Evolutionary conservation across 1,140 invertebrate genomes (phyloP), one percentile per base, ranked within the genome.

Genomic region (Pseudoatta argentina): DNA sequence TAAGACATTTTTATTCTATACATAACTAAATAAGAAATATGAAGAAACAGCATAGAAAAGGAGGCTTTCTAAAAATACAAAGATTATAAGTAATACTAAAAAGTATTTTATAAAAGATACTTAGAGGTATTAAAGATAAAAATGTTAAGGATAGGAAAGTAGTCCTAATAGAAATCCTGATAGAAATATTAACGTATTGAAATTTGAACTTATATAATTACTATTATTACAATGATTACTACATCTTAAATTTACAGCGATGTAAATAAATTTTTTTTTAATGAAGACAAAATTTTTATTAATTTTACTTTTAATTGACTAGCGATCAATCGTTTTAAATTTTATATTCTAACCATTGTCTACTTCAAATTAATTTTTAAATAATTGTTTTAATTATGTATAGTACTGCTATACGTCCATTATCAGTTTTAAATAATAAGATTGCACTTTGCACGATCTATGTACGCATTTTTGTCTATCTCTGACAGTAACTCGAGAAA

Each of bases 361-460:
- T 7, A 27, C 16, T 72, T 57, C 1, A 16, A 39, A 21, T 1
- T 57, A 57, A 18, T 21, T 44, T 27, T 1, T 1, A 55, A 69
- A 81, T 18, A 21, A 4, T 39, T 34, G 27, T 24, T 53, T 53
- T 55, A 1, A n/a, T 18, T 30, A 30, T 77, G 12, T 39, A 57
- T n/a, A 16, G n/a, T 24, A 55, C 14, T 24, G 39, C 1, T 48
- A 14, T 18, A n/a, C 8, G 12, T 59, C 67, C 0, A 57, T 21
- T 59, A 59, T 72, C 53, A 18, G 34, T 10, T 82, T 72, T 21
- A 72, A 82, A 82, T 59, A 81, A 39, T 55, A 48, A 48, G 21
- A 79, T 79, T 39, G 30, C 39, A 30, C 12, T 66, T 78, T 48
- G 12, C 8, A 48, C 5, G 64, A 69, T 2, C 21, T 34, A 48